Evolutionary conservation across 2,797 vertebrate genomes (phyloP), one percentile per base, ranked within the genome.

Genomic region (Epinephelus malabaricus): DNA sequence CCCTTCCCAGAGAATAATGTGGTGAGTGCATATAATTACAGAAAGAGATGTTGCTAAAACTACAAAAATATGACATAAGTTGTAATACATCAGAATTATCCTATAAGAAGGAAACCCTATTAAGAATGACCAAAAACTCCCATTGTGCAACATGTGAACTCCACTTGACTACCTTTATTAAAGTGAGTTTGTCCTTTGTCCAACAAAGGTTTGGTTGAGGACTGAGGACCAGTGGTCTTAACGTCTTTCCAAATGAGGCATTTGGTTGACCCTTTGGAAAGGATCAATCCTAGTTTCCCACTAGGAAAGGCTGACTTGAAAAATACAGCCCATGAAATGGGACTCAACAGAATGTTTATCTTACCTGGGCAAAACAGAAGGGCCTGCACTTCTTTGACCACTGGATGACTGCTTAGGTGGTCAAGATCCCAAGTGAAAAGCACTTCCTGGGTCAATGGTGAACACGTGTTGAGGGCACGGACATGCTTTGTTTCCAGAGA

Each of bases 401-500:
- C 88, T 13, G 90, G 84, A 27, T 96, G 93, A 14, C 93, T 62
- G 53, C 94, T 92, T 47, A 97, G 79, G 1, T 89, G 60, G 0
- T 84, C 38, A 0, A 79, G 78, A 50, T 89, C 91, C 97, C 97
- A 97, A 5, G 55, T 79, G 82, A 97, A 97, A 2, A 98, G 69
- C 0, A 93, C 79, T 23, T 91, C 89, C 7, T 85, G 83, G 1
- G 75, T 82, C 0, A 91, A 9, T 1, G 83, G 38, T 17, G 70
- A 69, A 68, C 97, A 98, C 0, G 92, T 88, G 0, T 90, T 92
- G 30, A 97, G 92, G 2, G 84, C 87, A 23, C 61, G 91, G 6
- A 98, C 73, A 82, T 98, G 94, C 21, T 87, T 82, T 0, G 17
- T 3, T 7, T 94, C 73, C 69, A 98, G 92, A 12, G 84, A 92